phyloP scores from a whole-genome alignment of 2,113 vertebrate genomes.

The Hippocampus guttulatus region DNA sequence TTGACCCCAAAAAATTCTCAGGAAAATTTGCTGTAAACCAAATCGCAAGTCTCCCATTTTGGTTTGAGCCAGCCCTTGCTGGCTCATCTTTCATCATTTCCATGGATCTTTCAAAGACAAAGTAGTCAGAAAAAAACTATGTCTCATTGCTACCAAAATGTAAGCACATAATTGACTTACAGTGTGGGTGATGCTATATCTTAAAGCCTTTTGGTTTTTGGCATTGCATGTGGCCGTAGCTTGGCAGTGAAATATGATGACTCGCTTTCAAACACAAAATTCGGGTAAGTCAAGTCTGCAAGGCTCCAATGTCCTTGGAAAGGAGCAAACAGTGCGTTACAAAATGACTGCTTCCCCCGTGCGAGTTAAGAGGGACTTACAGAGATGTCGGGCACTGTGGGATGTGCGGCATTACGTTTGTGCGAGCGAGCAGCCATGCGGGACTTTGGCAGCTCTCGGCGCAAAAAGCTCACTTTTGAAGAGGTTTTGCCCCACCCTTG shows the following conservation, averaged over 20 bases:
- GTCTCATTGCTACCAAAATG: neutral
- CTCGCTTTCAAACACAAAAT: neutral
- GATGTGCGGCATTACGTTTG: conserved; percentile 42
- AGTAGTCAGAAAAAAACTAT: neutral
- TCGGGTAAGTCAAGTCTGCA: neutral
- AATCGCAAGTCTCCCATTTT: neutral
- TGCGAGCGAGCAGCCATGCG: conserved; percentile 46
- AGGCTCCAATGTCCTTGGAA: neutral
- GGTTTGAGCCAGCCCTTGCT: too few species aligned
- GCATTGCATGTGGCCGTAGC: neutral
- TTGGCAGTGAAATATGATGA: neutral
- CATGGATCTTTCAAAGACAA: neutral
- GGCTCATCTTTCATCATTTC: too few species aligned
- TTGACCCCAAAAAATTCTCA: neutral
- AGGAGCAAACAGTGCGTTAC: neutral
- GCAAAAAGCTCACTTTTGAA: conserved; percentile 38
- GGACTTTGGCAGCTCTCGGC: conserved; percentile 49
- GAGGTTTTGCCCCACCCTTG: conserved; percentile 32
- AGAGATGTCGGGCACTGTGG: conserved; percentile 38
- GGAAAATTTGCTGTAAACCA: neutral
- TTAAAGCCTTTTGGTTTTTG: neutral
- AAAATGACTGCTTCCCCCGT: conserved; percentile 7
- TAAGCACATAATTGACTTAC: neutral
- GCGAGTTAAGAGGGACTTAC: conserved; percentile 30
- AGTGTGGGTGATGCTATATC: neutral